A percentile compares a stretch with the other conserved stretches of the same genome.
phyloP scores from a whole-genome alignment of 2,113 vertebrate genomes.

The Phodopus roborovskii region DNA sequence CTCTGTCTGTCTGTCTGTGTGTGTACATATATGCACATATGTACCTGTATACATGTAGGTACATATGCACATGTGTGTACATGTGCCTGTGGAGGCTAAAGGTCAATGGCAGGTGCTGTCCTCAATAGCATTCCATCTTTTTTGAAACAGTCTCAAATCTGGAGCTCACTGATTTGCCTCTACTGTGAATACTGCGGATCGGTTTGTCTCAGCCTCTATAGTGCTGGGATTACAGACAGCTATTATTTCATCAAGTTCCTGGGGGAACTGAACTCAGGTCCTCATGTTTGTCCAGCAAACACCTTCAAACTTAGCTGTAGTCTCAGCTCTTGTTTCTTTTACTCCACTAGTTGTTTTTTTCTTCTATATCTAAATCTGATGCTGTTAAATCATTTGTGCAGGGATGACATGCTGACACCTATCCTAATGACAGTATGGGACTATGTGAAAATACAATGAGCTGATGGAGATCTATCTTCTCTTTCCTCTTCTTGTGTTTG shows the following conservation, averaged over 20 bases:
- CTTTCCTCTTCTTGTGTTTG: not conserved
- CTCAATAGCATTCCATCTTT: not conserved
- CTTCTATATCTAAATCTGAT: not conserved
- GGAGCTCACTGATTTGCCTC: not conserved
- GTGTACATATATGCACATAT: not conserved
- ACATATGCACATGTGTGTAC: not conserved
- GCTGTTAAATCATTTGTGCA: not conserved
- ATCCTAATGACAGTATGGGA: not conserved
- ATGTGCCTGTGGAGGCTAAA: not conserved
- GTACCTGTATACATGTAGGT: not conserved
- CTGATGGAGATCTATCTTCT: not conserved
- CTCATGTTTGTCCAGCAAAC: not conserved
- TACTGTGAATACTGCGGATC: no score
- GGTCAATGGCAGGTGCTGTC: no score
- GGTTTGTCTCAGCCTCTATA: not conserved
- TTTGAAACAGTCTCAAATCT: not conserved
- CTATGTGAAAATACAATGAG: not conserved
- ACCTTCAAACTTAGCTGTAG: not conserved
- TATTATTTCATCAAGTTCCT: not conserved
- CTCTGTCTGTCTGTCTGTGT: not conserved
- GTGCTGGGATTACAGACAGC: not conserved
- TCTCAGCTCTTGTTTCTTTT: constrained; percentile 25
- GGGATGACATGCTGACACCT: not conserved
- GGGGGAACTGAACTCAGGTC: not conserved
- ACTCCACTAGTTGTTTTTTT: not conserved